A percentile compares a stretch with the other conserved stretches of the same genome.
Evolutionary conservation across 1,140 invertebrate genomes (phyloP).

Genomic region (Drosophila bipectinata): DNA sequence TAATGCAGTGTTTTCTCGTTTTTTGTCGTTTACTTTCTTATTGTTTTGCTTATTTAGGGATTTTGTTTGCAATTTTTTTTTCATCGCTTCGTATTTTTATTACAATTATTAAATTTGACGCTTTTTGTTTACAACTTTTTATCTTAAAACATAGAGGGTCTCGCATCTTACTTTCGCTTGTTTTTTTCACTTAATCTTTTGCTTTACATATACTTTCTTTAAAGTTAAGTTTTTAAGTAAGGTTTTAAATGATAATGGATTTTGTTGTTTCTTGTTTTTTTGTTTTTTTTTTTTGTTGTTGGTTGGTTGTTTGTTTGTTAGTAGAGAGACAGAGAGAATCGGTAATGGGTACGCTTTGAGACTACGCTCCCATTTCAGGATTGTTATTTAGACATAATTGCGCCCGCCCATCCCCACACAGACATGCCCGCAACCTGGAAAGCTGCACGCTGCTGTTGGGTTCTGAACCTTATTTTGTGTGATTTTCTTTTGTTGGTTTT

Average conservation of each 20-base stretch:
- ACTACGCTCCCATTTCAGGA: slow-evolving; percentile 70
- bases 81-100: slow-evolving; percentile 52
- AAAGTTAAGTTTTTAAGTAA: slow-evolving; percentile 78
- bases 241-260: slow-evolving; percentile 78
- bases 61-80: slow-evolving; percentile 34
- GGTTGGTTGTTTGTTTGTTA: slow-evolving; percentile 59
- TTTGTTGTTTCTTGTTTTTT: slow-evolving; percentile 49
- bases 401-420: slow-evolving; percentile 17
- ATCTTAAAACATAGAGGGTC: slow-evolving; percentile 67
- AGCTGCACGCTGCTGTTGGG: slow-evolving; percentile 15
- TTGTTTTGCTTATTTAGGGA: slow-evolving; percentile 61
- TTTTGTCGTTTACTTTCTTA: slow-evolving; percentile 27
- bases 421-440: slow-evolving; percentile 8
- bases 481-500: slow-evolving; percentile 49
- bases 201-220: slow-evolving; percentile 71
- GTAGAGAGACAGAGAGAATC: slow-evolving; percentile 62
- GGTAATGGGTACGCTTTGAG: slow-evolving; percentile 68
- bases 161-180: slow-evolving; percentile 64
- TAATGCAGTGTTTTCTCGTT: slow-evolving; percentile 17
- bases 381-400: slow-evolving; percentile 63
- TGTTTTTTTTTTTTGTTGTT: slow-evolving; percentile 30
- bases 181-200: slow-evolving; percentile 38
- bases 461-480: slow-evolving; percentile 34
- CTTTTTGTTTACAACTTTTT: slow-evolving; percentile 73
- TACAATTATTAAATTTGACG: slow-evolving; percentile 70